Base-by-base conservation (phyloP, 2,113 vertebrate genomes). In the Bos indicus region DNA sequence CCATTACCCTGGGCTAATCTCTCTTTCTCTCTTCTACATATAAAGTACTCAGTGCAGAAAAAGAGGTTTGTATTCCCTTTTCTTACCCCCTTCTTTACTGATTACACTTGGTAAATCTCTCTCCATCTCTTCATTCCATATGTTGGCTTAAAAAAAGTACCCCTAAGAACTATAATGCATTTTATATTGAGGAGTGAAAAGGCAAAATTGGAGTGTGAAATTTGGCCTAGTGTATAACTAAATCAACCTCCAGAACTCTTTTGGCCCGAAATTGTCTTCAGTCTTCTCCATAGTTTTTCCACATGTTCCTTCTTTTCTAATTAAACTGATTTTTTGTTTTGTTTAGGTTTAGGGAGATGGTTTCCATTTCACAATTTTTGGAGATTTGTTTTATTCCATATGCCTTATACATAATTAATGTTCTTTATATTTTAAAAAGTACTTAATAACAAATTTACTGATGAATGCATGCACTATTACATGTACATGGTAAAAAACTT, bases 331-430 rank as follows among this genome's bases (percentile, higher is more conserved):
- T 48, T 78, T 95, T 92, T 11, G 7, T 59, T 90, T 82, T 67
- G 17, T 77, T 97, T 95, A 23, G 14, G 26, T 90, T 91, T 94
- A 23, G 30, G 21, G 51, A 92, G 40, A 92, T 26, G 9, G 90
- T 96, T 95, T 83, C 17, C 36, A 86, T 82, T 96, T 95, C 81
- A 90, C 19, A 81, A 83, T 88, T 84, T 91, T 67, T 90, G 19
- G 12, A 28, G 51, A 59, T 89, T 91, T 87, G 13, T 87, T 40
- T 93, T 88, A 78, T 95, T 92, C 21, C 15, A 81, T 84, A 8
- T 85, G 25, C 23, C 54, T 90, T 95, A 90, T 48, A 64, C 15
- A 64, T 87, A 62, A 82, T 57, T 82, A 71, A 62, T 90, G 12
- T 94, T 81, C 9, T 95, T 94, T 83, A 51, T 78, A 54, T 74